Percentiles rank a stretch among this genome's conserved stretches.
Conservation (phyloP, 2,888 invertebrate species). For the Harpalus rubripes region DNA sequence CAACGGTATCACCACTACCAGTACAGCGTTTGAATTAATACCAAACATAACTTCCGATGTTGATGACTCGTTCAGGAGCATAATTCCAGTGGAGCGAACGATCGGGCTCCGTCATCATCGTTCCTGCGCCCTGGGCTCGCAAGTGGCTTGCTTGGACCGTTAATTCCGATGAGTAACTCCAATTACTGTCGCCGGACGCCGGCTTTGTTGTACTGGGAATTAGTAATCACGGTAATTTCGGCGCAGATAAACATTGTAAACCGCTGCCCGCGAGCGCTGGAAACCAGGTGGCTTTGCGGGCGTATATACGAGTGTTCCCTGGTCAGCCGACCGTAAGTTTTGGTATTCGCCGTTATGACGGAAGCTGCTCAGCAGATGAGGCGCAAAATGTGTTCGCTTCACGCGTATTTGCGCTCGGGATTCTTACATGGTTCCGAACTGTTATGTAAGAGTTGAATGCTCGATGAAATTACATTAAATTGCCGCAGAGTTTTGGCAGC, state of each 20-base stretch:
- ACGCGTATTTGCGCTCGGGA: conserved; percentile 31
- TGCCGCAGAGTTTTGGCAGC: not conserved
- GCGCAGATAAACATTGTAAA: conserved; percentile 56
- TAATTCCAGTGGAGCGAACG: conserved; percentile 20
- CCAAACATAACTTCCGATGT: conserved; percentile 36
- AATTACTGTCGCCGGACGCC: conserved; percentile 65
- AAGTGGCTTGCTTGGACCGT: conserved; percentile 50
- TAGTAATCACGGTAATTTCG: conserved; percentile 66
- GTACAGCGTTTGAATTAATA: conserved; percentile 35
- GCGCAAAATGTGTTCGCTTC: conserved; percentile 32
- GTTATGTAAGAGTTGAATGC: conserved; percentile 15
- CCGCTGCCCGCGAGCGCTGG: conserved; percentile 28
- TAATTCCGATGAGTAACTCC: conserved; percentile 64
- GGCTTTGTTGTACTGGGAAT: conserved; percentile 62
- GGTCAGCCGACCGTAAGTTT: conserved; percentile 57
- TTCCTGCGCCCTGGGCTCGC: conserved; percentile 8
- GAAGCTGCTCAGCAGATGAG: conserved; percentile 46
- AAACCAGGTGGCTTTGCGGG: conserved; percentile 21
- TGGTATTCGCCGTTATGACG: conserved; percentile 63
- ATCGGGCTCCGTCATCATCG: not conserved
- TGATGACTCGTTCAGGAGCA: conserved; percentile 6
- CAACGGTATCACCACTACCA: conserved; percentile 3
- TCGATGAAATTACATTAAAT: conserved; percentile 5
- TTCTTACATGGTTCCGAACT: conserved; percentile 14
- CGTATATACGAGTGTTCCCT: not conserved